Evolutionary conservation across 2,888 invertebrate species (phyloP).

Genomic region (Fragum fragum): DNA sequence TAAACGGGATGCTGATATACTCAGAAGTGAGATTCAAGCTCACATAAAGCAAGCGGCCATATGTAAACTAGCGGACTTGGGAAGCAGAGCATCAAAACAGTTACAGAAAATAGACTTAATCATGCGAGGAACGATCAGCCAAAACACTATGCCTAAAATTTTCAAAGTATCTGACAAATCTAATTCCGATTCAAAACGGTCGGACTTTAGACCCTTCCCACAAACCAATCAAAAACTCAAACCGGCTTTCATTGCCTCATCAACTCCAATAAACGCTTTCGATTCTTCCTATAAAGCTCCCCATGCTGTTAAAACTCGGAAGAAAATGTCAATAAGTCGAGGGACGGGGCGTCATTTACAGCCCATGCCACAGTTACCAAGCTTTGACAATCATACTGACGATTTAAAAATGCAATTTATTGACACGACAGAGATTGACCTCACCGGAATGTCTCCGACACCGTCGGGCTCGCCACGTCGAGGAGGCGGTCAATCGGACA

Average conservation of each 20-base stretch:
- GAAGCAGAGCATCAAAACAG: conserved; percentile 56
- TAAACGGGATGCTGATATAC: conserved; percentile 50
- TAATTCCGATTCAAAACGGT: conserved; percentile 24
- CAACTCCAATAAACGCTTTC: conserved; percentile 56
- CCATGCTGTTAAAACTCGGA: conserved; percentile 3
- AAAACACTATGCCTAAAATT: conserved; percentile 55
- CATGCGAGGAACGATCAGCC: conserved; percentile 51
- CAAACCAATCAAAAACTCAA: conserved; percentile 25
- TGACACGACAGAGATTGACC: conserved; percentile 52
- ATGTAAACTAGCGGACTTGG: conserved; percentile 52
- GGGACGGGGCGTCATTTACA: conserved; percentile 26
- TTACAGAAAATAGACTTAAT: conserved; percentile 63
- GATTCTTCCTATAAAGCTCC: conserved; percentile 31
- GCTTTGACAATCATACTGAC: conserved; percentile 54
- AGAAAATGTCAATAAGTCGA: conserved; percentile 21
- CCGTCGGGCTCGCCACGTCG: not conserved
- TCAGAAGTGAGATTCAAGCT: conserved; percentile 49
- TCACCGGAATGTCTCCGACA: conserved; percentile 44
- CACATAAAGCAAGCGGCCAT: conserved; percentile 62
- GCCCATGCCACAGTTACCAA: conserved; percentile 16
- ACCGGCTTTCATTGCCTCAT: conserved; percentile 52
- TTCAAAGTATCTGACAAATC: conserved; percentile 58
- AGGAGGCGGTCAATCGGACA: conserved; percentile 49
- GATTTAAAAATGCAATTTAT: conserved; percentile 56
- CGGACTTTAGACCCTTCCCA: conserved; percentile 9